Percentiles rank a stretch among this genome's conserved stretches.
Evolutionary conservation across 2,113 vertebrate genomes (phyloP).

Genomic region (Periophthalmodon schlosseri): DNA sequence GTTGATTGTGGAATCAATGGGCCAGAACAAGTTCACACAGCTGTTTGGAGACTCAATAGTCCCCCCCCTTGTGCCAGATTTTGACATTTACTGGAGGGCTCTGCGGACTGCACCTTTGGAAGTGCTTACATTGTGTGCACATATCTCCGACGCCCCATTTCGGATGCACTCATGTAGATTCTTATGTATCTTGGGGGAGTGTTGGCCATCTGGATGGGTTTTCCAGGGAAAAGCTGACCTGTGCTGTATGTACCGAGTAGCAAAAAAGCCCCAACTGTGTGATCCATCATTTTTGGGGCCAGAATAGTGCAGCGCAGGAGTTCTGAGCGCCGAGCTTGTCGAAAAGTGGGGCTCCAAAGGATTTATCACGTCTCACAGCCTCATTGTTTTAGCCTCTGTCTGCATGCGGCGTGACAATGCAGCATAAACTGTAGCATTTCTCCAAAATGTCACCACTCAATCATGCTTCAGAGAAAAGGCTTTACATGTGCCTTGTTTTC

Average conservation of each 20-base stretch:
- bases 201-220: slow-evolving; percentile 6
- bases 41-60: slow-evolving; percentile 9
- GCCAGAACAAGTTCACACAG: slow-evolving; percentile 14
- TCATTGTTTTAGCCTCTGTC: slow-evolving; percentile 1
- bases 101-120: slow-evolving; percentile 3
- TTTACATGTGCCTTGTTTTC: neutral
- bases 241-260: slow-evolving; percentile 9
- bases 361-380: slow-evolving; percentile 8
- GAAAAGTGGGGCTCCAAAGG: neutral
- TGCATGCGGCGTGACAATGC: slow-evolving; percentile 8
- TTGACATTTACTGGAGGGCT: slow-evolving; percentile 11
- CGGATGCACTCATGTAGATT: slow-evolving; percentile 9
- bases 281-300: slow-evolving; percentile 3
- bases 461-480: neutral
- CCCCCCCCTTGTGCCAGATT: slow-evolving; percentile 2
- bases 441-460: slow-evolving; percentile 6
- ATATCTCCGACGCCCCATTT: slow-evolving; percentile 6
- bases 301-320: neutral
- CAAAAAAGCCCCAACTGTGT: slow-evolving; percentile 10
- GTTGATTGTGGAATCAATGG: slow-evolving; percentile 2
- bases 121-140: slow-evolving; percentile 2
- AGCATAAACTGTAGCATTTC: slow-evolving; percentile 10
- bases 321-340: slow-evolving; percentile 6
- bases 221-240: slow-evolving; percentile 3
- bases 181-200: slow-evolving; percentile 7